Percentiles rank a stretch among this genome's conserved stretches.
phyloP scores from a whole-genome alignment of 2,797 vertebrate genomes.

The Phrynocephalus vlangalii region DNA sequence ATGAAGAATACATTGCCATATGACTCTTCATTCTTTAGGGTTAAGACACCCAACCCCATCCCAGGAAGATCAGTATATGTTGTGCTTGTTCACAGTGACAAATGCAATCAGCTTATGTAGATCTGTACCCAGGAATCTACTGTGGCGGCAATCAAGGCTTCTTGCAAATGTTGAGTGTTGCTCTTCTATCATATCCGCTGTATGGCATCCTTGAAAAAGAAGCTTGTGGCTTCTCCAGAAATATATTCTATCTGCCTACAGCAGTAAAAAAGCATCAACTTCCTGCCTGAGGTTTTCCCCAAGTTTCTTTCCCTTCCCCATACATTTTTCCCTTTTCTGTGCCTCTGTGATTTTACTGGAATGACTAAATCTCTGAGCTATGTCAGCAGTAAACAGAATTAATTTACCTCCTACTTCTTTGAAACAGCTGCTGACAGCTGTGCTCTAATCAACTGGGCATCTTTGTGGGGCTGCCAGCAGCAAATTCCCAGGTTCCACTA shows the following conservation, averaged over 20 bases:
- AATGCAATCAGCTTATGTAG: not conserved
- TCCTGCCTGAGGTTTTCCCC: slow-evolving; percentile 57
- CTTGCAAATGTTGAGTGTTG: not conserved
- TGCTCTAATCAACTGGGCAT: slow-evolving; percentile 75
- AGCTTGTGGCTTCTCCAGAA: slow-evolving; percentile 31
- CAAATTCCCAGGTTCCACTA: slow-evolving; percentile 59
- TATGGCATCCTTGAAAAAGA: too few relatives aligned
- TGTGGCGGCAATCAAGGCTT: not conserved
- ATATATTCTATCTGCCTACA: slow-evolving; percentile 55
- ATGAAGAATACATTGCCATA: too few relatives aligned
- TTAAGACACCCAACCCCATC: too few relatives aligned
- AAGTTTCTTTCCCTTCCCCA: slow-evolving; percentile 59
- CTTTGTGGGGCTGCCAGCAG: slow-evolving; percentile 69
- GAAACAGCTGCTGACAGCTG: slow-evolving; percentile 87
- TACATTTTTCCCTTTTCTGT: slow-evolving; percentile 69
- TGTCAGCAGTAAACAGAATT: slow-evolving; percentile 85
- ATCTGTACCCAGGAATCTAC: not conserved
- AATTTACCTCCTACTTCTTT: slow-evolving; percentile 81
- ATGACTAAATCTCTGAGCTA: slow-evolving; percentile 84
- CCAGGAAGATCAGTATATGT: too few relatives aligned
- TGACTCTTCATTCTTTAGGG: too few relatives aligned
- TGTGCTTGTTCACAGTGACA: too few relatives aligned
- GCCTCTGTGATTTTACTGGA: slow-evolving; percentile 82
- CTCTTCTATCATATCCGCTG: too few relatives aligned
- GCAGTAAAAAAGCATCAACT: slow-evolving; percentile 57